Evolutionary conservation across 1,140 invertebrate genomes (phyloP), one percentile per base, ranked within the genome.

Genomic region (Amyelois transitella): DNA sequence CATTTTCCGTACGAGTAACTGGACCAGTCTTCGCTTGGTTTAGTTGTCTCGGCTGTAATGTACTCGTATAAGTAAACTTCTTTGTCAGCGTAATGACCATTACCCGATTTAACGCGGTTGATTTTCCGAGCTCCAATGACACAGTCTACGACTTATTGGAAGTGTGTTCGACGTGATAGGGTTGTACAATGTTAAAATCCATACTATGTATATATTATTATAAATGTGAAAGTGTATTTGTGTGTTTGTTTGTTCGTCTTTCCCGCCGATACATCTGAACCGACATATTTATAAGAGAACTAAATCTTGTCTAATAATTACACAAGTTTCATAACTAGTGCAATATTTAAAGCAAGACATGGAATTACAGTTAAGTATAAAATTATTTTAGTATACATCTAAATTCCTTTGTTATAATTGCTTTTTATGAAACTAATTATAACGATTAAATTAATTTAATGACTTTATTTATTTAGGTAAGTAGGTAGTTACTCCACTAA

Each of bases 71-170:
- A 56, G 18, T 47, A 28, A 60, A 60, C 57, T 62, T 57, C 28
- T 53, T 61, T 14, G 57, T 58, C 28, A 63, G 47, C 57, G 60
- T 66, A 66, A 65, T 65, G 25, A 47, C 50, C 60, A 60, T 66
- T 62, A 73, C 43, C 51, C 51, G 54, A 69, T 66, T 70, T 58
- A 55, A 38, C 53, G 55, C 62, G 68, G 51, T 63, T 54, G 18
- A 43, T 51, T 68, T 64, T 66, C 69, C 61, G 70, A 69, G 71
- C 66, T 70, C 71, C 62, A 65, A 66, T 79, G 76, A 73, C 76
- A 79, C 66, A 75, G 69, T 79, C 64, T 2, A 28, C 25, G 71
- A 61, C 70, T 28, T 28, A 68, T 60, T 72, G 62, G 58, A 71
- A 60, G 68, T 61, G 48, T 4, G 47, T 54, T 53, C 53, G 58